phyloP scores from a whole-genome alignment of 2,797 vertebrate species.

The Netta rufina region DNA sequence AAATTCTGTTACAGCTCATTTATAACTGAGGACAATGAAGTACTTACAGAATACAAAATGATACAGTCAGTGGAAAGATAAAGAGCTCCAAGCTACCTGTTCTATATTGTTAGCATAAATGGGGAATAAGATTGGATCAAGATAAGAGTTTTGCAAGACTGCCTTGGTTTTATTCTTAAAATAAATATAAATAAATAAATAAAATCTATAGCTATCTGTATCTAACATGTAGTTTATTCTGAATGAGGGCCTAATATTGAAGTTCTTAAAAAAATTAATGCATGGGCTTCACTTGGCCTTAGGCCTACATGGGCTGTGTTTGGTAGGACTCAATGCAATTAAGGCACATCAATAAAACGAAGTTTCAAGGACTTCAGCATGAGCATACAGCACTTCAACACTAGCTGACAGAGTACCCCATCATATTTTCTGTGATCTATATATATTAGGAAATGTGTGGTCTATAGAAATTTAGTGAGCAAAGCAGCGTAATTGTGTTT shows the following conservation, averaged over 20 bases:
- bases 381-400: background rate
- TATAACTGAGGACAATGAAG: constrained; percentile 43
- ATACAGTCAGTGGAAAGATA: constrained; percentile 42
- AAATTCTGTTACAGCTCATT: constrained; percentile 47
- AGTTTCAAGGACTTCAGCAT: background rate
- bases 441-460: background rate
- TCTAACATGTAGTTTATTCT: background rate
- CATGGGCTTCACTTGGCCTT: accelerated
- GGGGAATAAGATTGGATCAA: constrained; percentile 38
- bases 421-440: background rate
- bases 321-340: background rate
- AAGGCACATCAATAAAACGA: background rate
- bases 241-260: background rate
- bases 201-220: background rate
- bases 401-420: background rate
- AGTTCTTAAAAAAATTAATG: background rate
- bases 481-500: background rate
- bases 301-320: background rate
- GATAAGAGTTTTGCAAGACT: constrained; percentile 17
- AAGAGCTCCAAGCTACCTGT: constrained; percentile 22
- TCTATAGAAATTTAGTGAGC: background rate
- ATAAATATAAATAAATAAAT: no score
- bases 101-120: constrained; percentile 51
- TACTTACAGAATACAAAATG: background rate
- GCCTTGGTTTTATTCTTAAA: background rate